phyloP scores from a whole-genome alignment of 2,113 vertebrate genomes.

The Seriola dumerili region DNA sequence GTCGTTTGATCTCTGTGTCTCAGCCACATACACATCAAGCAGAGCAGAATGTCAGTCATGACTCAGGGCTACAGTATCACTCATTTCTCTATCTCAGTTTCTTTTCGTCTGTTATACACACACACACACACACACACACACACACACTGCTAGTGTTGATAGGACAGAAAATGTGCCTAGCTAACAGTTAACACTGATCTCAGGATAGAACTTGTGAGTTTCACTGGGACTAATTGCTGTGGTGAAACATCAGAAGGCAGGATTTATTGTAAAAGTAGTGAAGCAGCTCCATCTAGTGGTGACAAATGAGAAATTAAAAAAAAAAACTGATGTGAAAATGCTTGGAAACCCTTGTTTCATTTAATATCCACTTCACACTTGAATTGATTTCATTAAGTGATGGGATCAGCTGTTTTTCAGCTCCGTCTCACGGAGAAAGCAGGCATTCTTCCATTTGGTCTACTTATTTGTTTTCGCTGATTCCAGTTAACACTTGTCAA shows the following conservation, averaged over 20 bases:
- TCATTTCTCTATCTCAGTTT: slow-evolving; percentile 13
- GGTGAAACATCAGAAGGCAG: not conserved
- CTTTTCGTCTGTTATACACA: not conserved
- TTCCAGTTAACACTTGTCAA: too few species aligned
- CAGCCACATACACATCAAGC: slow-evolving; percentile 57
- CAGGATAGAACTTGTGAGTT: slow-evolving; percentile 20
- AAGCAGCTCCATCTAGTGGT: slow-evolving; percentile 70
- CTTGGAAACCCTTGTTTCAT: too few species aligned
- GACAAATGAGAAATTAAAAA: not conserved
- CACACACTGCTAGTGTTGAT: not conserved
- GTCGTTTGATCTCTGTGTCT: slow-evolving; percentile 58
- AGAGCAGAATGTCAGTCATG: slow-evolving; percentile 47
- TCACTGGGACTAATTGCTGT: slow-evolving; percentile 1
- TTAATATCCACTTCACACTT: too few species aligned
- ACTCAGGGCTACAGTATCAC: slow-evolving; percentile 35
- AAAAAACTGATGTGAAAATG: not conserved
- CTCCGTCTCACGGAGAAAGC: too few species aligned
- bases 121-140: not conserved
- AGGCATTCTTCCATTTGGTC: too few species aligned
- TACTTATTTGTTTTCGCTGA: too few species aligned
- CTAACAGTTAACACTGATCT: not conserved
- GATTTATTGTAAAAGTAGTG: not conserved
- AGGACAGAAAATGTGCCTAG: not conserved
- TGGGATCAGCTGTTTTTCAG: too few species aligned
- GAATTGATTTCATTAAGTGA: too few species aligned